These are phyloP conservation scores for Reticulitermes lucifugus DNA, from an alignment of 2,888 invertebrate species.

Conservation along the genomic window DNA sequence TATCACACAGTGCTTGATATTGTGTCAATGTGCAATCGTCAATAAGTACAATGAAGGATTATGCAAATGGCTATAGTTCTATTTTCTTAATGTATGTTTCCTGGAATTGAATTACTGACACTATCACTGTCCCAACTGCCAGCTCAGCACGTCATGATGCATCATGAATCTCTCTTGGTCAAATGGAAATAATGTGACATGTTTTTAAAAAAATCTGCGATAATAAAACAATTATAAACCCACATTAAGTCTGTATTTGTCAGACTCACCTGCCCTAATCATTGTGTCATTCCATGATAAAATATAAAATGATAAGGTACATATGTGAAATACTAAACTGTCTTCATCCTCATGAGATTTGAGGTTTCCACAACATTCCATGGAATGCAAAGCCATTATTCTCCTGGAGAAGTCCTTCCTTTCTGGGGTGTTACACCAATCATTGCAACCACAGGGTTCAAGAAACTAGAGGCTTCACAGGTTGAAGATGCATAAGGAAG, in stretches of 20 bases:
- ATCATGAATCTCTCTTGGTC: constrained; percentile 8
- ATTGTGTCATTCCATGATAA: too few relatives aligned
- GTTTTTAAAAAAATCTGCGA: constrained; percentile 5
- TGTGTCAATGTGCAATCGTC: neutral
- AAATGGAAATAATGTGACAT: neutral
- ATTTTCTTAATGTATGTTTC: constrained; percentile 40
- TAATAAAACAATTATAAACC: constrained; percentile 15
- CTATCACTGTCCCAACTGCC: constrained; percentile 10
- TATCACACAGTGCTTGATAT: neutral
- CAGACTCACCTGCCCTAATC: too few relatives aligned
- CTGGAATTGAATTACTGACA: neutral
- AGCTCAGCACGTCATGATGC: constrained; percentile 17
- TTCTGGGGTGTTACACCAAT: too few relatives aligned
- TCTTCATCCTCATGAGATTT: too few relatives aligned
- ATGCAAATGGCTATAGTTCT: constrained; percentile 41
- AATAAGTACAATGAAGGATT: constrained; percentile 18
- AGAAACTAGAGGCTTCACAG: too few relatives aligned
- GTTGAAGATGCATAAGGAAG: too few relatives aligned
- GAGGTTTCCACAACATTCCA: too few relatives aligned
- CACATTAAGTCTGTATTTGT: neutral
- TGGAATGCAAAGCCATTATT: too few relatives aligned
- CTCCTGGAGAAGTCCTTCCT: too few relatives aligned
- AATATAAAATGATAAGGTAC: too few relatives aligned
- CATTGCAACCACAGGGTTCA: too few relatives aligned
- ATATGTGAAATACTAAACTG: too few relatives aligned